A percentile compares a stretch with the other conserved stretches of the same genome.
These are phyloP conservation scores for Tetragonula clypearis DNA, from an alignment of 1,140 invertebrate genomes.

Conservation along the genomic window DNA sequence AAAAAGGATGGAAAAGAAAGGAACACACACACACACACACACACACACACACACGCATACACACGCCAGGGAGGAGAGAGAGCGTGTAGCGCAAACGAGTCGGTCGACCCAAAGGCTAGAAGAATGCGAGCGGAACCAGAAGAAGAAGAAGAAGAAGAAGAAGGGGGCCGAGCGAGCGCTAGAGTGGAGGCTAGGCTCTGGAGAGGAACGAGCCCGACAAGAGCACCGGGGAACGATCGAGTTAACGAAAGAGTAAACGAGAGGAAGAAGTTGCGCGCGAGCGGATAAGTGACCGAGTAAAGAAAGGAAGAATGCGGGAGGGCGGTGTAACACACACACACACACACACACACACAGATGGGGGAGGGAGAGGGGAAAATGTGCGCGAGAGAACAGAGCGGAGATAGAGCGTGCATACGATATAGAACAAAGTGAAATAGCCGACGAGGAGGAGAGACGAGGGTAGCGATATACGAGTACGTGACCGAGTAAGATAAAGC, in stretches of 20 bases:
- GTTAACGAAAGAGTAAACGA: conserved; percentile 20
- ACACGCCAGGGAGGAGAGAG: not conserved
- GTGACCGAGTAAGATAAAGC: conserved; percentile 62
- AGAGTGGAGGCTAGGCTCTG: not conserved
- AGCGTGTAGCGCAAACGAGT: not conserved
- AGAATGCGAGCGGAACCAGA: conserved; percentile 6
- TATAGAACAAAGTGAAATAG: conserved; percentile 15
- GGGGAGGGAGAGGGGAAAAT: conserved; percentile 8
- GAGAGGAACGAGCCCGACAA: not conserved
- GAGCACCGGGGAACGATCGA: not conserved
- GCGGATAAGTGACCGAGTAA: conserved; percentile 19
- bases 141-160: not conserved
- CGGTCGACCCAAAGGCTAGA: not conserved
- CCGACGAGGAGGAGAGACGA: conserved; percentile 6
- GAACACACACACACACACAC: not conserved
- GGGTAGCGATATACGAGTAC: conserved; percentile 5
- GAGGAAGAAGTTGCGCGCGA: conserved; percentile 24
- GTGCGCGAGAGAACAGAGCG: conserved; percentile 8
- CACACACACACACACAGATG: not conserved
- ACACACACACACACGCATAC: too few species aligned
- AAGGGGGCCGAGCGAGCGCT: too few species aligned
- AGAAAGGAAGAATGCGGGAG: conserved; percentile 20
- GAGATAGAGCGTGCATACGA: conserved; percentile 5
- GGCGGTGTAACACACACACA: too few species aligned
- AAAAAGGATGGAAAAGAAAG: not conserved